phyloP scores from a whole-genome alignment of 2,888 invertebrate species.

The Molanna angustata region DNA sequence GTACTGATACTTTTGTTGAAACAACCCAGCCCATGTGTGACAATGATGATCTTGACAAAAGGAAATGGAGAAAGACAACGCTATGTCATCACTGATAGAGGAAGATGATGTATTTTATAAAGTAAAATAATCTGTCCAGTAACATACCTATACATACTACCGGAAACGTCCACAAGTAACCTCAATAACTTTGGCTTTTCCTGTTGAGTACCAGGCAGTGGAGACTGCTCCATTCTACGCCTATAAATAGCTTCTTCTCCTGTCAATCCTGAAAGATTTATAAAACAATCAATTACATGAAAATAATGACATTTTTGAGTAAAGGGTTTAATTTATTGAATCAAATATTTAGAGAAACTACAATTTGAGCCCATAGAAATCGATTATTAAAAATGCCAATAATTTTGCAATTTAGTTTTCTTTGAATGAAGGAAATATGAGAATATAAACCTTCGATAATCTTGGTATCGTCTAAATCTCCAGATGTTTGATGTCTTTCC shows the following conservation, averaged over 20 bases:
- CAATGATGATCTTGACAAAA: too few species aligned
- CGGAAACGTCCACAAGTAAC: constrained; percentile 89
- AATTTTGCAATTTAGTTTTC: too few species aligned
- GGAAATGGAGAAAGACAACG: too few species aligned
- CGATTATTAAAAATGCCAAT: too few species aligned
- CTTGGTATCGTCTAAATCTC: constrained; percentile 93
- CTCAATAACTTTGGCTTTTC: constrained; percentile 84
- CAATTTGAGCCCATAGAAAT: not conserved
- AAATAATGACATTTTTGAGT: too few species aligned
- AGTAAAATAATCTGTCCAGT: too few species aligned
- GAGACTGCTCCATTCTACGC: constrained; percentile 78
- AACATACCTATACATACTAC: constrained; percentile 86
- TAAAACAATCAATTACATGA: not conserved
- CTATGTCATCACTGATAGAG: too few species aligned
- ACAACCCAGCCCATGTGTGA: too few species aligned
- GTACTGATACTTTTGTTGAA: too few species aligned
- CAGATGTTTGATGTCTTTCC: constrained; percentile 90
- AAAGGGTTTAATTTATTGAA: not conserved
- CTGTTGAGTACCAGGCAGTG: constrained; percentile 84
- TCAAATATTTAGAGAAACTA: not conserved
- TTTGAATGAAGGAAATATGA: not conserved
- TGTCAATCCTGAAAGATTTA: constrained; percentile 64
- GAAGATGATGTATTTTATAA: too few species aligned
- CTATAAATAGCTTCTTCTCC: constrained; percentile 92
- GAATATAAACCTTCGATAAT: constrained; percentile 77